A percentile compares a stretch with the other conserved stretches of the same genome.
These are phyloP conservation scores for Riparia riparia DNA, from an alignment of 2,113 vertebrate species.

Conservation along the genomic window DNA sequence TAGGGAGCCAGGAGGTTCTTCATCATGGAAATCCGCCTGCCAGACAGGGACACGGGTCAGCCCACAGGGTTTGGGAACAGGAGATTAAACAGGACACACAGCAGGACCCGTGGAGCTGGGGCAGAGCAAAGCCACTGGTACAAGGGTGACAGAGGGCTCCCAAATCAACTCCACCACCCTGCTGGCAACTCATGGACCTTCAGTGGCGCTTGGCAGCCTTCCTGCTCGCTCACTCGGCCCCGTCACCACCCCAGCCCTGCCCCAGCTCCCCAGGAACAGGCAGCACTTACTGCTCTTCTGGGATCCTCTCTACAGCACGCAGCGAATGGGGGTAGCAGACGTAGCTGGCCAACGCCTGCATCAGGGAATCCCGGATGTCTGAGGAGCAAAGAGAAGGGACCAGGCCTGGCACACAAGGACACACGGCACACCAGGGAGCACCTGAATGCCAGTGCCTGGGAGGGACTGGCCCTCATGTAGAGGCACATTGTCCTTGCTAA, in stretches of 20 bases:
- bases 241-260: neutral
- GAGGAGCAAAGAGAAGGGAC: conserved; percentile 19
- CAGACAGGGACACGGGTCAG: neutral
- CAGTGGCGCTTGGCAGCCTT: neutral
- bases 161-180: neutral
- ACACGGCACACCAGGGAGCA: neutral
- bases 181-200: neutral
- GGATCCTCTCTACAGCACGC: conserved; percentile 93
- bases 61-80: neutral
- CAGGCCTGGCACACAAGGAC: neutral
- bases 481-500: neutral
- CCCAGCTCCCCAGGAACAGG: neutral
- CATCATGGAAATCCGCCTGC: conserved; percentile 94
- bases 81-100: neutral
- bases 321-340: conserved; percentile 98
- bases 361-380: conserved; percentile 98
- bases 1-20: conserved; percentile 95
- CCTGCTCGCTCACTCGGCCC: neutral
- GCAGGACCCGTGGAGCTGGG: neutral
- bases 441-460: neutral
- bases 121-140: neutral
- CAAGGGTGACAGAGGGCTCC: neutral
- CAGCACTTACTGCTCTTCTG: conserved; percentile 93
- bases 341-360: conserved; percentile 97
- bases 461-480: neutral